Percentiles rank a stretch among this genome's conserved stretches.
Conservation (phyloP, 2,888 invertebrate genomes). For the Dioctria rufipes region DNA sequence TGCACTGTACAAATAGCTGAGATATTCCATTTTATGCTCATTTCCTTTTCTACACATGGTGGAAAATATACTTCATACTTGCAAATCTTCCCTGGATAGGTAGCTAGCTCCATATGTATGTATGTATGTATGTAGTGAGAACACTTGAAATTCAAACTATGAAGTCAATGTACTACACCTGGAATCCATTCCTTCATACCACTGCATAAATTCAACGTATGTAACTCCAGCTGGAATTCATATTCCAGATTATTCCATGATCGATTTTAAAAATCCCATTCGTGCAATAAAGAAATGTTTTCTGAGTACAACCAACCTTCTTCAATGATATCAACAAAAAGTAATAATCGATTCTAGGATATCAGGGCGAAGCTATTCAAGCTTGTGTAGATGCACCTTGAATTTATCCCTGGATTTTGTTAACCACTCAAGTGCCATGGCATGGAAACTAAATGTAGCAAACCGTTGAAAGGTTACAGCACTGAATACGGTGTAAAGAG, state of each 20-base stretch:
- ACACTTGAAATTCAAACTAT: slow-evolving; percentile 36
- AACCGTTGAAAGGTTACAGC: slow-evolving; percentile 41
- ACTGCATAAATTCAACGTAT: slow-evolving; percentile 31
- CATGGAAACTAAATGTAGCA: slow-evolving; percentile 46
- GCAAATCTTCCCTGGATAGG: slow-evolving; percentile 24
- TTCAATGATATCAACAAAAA: not conserved
- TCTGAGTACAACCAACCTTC: not conserved
- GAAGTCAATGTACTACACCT: slow-evolving; percentile 40
- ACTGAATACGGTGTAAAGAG: not conserved
- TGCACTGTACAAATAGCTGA: slow-evolving; percentile 30
- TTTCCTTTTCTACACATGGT: slow-evolving; percentile 22
- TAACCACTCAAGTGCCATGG: slow-evolving; percentile 42
- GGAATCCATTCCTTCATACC: slow-evolving; percentile 13
- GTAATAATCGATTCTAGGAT: slow-evolving; percentile 22
- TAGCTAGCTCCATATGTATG: not conserved
- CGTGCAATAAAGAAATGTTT: slow-evolving; percentile 39
- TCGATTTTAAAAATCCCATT: slow-evolving; percentile 43
- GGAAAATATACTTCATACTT: slow-evolving; percentile 16
- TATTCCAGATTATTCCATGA: slow-evolving; percentile 34
- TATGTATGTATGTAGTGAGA: not conserved
- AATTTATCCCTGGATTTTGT: slow-evolving; percentile 44
- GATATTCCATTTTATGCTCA: slow-evolving; percentile 38
- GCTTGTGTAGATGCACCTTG: slow-evolving; percentile 30
- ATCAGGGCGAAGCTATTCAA: slow-evolving; percentile 3
- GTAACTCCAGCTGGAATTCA: slow-evolving; percentile 35